Conservation (phyloP, 2,797 vertebrate genomes). For the Gadopsis bispinosus region DNA sequence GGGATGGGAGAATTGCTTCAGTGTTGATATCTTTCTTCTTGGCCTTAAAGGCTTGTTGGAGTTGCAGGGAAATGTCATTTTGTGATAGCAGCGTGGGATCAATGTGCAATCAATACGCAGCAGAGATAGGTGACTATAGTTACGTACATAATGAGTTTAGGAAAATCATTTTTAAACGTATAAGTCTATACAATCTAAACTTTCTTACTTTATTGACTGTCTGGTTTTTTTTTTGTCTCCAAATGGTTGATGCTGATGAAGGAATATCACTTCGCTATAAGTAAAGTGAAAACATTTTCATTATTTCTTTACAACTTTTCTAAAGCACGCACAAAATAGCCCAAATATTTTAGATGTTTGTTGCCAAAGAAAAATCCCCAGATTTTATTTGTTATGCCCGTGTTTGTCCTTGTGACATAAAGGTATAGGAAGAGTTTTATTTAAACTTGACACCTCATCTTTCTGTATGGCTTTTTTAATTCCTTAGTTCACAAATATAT, state of each 20-base stretch:
- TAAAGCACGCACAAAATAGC: conserved; percentile 2
- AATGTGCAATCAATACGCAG: conserved; percentile 56
- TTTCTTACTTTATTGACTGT: not conserved
- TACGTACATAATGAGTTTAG: conserved; percentile 2
- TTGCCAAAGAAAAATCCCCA: conserved; percentile 12
- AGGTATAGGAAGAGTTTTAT: conserved; percentile 29
- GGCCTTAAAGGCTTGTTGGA: conserved; percentile 5
- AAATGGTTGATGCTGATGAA: not conserved
- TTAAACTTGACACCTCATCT: conserved; percentile 9
- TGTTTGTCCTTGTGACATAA: conserved; percentile 30
- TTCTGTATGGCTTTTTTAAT: not conserved
- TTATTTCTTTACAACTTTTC: not conserved
- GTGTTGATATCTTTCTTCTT: conserved; percentile 37
- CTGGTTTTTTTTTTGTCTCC: not conserved
- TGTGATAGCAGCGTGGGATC: conserved; percentile 52
- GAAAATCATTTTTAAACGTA: not conserved
- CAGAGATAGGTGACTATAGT: conserved; percentile 31
- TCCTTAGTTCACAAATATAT: not conserved
- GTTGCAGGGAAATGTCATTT: conserved; percentile 48
- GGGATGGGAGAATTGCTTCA: conserved; percentile 37
- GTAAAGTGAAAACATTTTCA: not conserved
- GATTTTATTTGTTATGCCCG: not conserved
- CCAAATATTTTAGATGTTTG: conserved; percentile 31
- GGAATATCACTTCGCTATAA: not conserved
- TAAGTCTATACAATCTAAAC: no score